Evolutionary conservation across 2,797 vertebrate genomes (phyloP).

Genomic region (Rhynchotus rufescens): DNA sequence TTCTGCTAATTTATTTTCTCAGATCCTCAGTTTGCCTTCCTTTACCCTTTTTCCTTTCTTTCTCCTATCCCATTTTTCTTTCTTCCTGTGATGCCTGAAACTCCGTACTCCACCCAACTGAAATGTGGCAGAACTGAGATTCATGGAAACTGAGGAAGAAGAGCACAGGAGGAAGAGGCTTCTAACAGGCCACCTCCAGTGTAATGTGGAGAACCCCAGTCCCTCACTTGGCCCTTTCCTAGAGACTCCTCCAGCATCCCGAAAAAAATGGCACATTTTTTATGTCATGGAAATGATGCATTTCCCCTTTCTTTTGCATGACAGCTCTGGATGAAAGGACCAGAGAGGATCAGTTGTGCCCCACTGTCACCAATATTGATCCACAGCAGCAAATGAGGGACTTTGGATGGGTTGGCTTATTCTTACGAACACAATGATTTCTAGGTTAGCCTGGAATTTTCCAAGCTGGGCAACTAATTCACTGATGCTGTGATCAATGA

Average conservation of each 20-base stretch:
- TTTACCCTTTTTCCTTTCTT: background rate
- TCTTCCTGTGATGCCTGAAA: background rate
- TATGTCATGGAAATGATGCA: background rate
- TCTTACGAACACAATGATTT: background rate
- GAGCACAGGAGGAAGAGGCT: background rate
- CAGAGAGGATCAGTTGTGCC: background rate
- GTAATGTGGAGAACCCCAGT: background rate
- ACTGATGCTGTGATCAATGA: background rate
- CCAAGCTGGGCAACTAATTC: background rate
- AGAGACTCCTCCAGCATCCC: background rate
- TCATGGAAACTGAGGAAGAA: background rate
- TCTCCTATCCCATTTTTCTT: background rate
- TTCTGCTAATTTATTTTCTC: background rate
- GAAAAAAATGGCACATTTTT: background rate
- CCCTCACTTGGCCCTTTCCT: background rate
- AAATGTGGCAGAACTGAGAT: background rate
- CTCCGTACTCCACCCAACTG: background rate
- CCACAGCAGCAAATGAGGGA: background rate
- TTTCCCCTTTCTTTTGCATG: background rate
- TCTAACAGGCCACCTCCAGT: fast-evolving
- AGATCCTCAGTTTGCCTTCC: background rate
- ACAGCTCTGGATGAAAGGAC: background rate
- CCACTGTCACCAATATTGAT: background rate
- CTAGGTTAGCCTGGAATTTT: background rate
- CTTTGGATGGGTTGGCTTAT: fast-evolving